Evolutionary conservation across 2,888 invertebrate species (phyloP), one percentile per base, ranked within the genome.

Genomic region (Netelia virgata): DNA sequence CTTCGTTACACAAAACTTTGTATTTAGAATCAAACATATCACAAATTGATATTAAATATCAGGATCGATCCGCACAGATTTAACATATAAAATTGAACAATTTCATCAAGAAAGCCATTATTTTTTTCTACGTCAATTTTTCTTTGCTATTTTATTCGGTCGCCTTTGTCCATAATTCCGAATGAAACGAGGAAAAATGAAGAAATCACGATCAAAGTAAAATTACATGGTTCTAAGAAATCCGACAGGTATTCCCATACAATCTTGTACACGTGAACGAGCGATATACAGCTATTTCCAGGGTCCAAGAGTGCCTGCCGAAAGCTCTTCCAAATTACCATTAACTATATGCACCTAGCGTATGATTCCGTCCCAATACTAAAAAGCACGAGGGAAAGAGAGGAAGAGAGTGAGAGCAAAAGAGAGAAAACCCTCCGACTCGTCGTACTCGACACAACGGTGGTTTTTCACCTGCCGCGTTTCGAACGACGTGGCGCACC

Each of bases 301-400:
- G 61, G 23, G 55, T 20, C 23, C 23, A n/a, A 63, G 11, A 11
- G 50, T 16, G 16, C 3, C 10, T 1, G 20, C 14, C 47, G 20
- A 6, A n/a, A 50, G 63, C 28, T n/a, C 18, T 6, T 8, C 36
- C 5, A 36, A 68, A 68, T 77, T 61, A 55, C 61, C 72, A 41
- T 50, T 41, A 43, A 72, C 53, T 14, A 68, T 53, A 59, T 53
- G 41, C 23, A 59, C 61, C 41, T 73, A 63, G 50, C 10, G 61
- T 81, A 57, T 73, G 81, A 84, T 84, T 84, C 81, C 41, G 73
- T 64, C 6, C 10, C 18, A 66, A 80, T 23, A 57, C n/a, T 20
- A 36, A 36, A 14, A 47, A 14, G 3, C 11, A 47, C 11, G 14
- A 3, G 14, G 47, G 14, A 14, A 14, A 14, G 47, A 14, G 10